phyloP scores from a whole-genome alignment of 2,113 vertebrate species.

The Phoxinus phoxinus region DNA sequence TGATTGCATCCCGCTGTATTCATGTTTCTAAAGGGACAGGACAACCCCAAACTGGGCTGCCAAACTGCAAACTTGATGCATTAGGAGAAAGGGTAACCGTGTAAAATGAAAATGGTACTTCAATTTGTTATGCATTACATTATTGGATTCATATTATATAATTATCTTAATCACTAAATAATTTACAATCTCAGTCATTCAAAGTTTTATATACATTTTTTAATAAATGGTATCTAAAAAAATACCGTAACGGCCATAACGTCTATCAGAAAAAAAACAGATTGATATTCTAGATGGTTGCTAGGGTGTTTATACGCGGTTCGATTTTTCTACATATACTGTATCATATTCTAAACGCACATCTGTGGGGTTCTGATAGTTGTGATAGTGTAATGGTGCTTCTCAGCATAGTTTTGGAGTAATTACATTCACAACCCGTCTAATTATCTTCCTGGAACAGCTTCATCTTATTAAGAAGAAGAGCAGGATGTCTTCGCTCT shows the following conservation, averaged over 20 bases:
- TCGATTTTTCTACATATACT: background rate
- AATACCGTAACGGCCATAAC: no score
- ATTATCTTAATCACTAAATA: no score
- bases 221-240: no score
- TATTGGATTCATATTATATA: no score
- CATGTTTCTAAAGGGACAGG: no score
- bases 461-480: constrained; percentile 27
- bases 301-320: no score
- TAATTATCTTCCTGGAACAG: constrained; percentile 41
- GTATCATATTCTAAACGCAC: background rate
- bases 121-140: no score
- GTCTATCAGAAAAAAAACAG: no score
- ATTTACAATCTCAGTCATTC: no score
- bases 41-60: background rate
- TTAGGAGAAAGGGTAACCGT: background rate
- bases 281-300: no score
- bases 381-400: constrained; percentile 25
- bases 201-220: no score
- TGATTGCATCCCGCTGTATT: background rate
- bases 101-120: no score
- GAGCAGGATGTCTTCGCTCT: constrained; percentile 26
- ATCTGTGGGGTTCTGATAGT: constrained; percentile 41
- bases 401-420: constrained; percentile 38
- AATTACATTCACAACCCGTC: constrained; percentile 26
- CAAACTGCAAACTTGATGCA: background rate